Base-by-base conservation (phyloP, 2,888 invertebrate genomes). In the Meteorus cinctellus region DNA sequence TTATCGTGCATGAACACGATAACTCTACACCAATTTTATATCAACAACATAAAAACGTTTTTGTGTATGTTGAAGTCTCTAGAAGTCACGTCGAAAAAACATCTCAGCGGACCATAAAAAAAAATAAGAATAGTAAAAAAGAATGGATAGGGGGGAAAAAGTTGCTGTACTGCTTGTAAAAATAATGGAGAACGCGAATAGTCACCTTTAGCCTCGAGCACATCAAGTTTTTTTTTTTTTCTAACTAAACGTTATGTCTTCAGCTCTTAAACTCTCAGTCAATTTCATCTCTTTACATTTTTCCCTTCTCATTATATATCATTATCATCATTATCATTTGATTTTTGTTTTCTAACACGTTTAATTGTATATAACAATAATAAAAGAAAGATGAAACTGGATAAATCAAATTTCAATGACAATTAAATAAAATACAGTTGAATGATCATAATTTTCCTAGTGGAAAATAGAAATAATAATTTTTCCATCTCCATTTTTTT, bases 121-220 rank as follows among this genome's bases (percentile, higher is more conserved):
- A 71, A 60, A 24, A 70, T 36, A 27, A 19, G 19, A 24, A 16
- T 16, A 71, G 74, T 12, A 59, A 31, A 19, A 70, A 59, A 70
- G 45, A 59, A 59, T 24, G 69, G 75, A 74, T 76, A 24, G 10
- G 6, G 19, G 4, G 24, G n/a, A 55, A 2, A n/a, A 16, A n/a
- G 55, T n/a, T 55, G 55, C 55, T 55, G 55, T 55, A 55, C 24
- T 76, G 69, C 68, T 77, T 80, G 76, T 78, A 78, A 80, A 80
- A 80, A 80, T 77, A 80, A 75, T 51, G 76, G 31, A 69, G 71
- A 78, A 74, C 63, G 74, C 75, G 67, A 75, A 55, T 55, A 73
- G 27, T 55, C 60, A 60, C 59, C 45, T 62, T 62, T 71, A 36
- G 60, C 71, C 60, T 34, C 36, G 12, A n/a, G 24, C n/a, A 19